phyloP scores from a whole-genome alignment of 2,888 invertebrate genomes.

The Phlogophora meticulosa region DNA sequence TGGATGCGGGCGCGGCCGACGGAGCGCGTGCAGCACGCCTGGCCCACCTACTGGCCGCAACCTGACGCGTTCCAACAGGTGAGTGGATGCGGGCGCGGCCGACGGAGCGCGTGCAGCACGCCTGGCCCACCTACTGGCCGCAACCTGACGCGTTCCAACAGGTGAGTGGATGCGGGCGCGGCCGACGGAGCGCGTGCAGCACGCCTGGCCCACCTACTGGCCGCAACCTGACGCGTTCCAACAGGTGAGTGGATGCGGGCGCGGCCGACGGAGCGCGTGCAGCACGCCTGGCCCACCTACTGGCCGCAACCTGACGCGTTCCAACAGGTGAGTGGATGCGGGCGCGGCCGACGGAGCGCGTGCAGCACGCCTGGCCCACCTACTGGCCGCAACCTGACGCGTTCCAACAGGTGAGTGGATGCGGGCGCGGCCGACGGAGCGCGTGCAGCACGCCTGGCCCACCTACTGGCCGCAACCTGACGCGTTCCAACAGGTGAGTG shows the following conservation, averaged over 20 bases:
- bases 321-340: neutral
- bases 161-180: neutral
- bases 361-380: neutral
- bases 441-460: constrained; percentile 57
- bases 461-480: constrained; percentile 75
- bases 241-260: constrained; percentile 63
- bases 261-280: constrained; percentile 79
- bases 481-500: constrained; percentile 67
- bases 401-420: neutral
- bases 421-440: neutral
- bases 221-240: neutral
- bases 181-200: too few species aligned
- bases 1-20: constrained; percentile 66
- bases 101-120: constrained; percentile 62
- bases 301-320: constrained; percentile 13
- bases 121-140: constrained; percentile 51
- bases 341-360: too few species aligned
- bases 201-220: neutral
- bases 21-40: constrained; percentile 65
- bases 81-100: constrained; percentile 80
- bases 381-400: constrained; percentile 1
- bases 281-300: constrained; percentile 50
- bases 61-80: constrained; percentile 15
- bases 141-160: constrained; percentile 12
- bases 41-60: constrained; percentile 77